Base-by-base conservation (phyloP, 2,113 vertebrate genomes). In the Arizona elegans region DNA sequence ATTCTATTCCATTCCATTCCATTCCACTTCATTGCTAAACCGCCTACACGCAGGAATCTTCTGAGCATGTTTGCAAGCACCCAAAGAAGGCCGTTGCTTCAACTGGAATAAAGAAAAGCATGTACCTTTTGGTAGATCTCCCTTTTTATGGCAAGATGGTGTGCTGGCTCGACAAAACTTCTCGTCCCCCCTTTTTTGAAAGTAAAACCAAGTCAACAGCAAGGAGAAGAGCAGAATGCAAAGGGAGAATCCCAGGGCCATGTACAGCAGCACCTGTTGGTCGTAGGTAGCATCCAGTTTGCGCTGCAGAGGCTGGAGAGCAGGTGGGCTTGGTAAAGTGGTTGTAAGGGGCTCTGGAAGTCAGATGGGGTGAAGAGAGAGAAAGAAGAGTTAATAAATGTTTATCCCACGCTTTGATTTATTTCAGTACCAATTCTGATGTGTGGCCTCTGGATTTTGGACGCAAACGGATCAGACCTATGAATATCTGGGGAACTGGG, bases 171-270 rank as follows among this genome's bases (percentile, higher is more conserved):
- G 94, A 88, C 93, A 93, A n/a, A 91, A 92, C 24, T 90, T 93
- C 50, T 47, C 23, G 29, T 65, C 96, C 2, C 93, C 70, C 53
- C 50, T 56, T 88, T 93, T 95, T 91, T 92, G 96, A 55, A 98
- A 96, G 70, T 97, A 96, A 29, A 96, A 92, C 70, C 98, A 4
- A 0, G 97, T 97, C 89, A 98, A 59, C 17, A 97, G 89, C 90
- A 97, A 93, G 85, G 97, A 97, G 50, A 96, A 97, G 56, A 98
- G 2, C 54, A 98, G 86, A 21, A 98, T 92, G 0, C 95, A 92
- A 17, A 97, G 87, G 87, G 97, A 97, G 9, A 98, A 58, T 0
- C 97, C 98, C 94, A 98, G 94, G 0, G 97, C 94, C 21, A 96
- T 93, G 95, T 95, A 96, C 75, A 96, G 91, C 5, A 96, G 75